phyloP scores from a whole-genome alignment of 2,113 vertebrate genomes.

The Actenoides hombroni region DNA sequence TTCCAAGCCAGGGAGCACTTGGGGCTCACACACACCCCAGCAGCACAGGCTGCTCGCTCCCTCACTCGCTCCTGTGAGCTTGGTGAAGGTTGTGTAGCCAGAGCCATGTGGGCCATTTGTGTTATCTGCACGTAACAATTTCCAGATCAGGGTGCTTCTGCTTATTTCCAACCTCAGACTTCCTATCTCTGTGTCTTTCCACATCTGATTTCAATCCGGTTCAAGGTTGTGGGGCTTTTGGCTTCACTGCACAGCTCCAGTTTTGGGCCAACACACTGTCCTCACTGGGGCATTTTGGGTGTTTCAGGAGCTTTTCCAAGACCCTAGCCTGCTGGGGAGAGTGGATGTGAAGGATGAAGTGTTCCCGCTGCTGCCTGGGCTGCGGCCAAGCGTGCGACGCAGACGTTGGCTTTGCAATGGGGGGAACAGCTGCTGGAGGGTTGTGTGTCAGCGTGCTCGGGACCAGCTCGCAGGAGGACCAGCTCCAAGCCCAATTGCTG shows the following conservation, averaged over 20 bases:
- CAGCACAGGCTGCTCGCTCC: not conserved
- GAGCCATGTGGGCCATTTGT: slow-evolving; percentile 3
- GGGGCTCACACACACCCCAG: fast-evolving
- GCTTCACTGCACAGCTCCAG: not conserved
- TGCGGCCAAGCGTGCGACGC: fast-evolving
- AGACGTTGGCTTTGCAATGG: fast-evolving
- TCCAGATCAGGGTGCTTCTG: slow-evolving; percentile 29
- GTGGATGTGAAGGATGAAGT: not conserved
- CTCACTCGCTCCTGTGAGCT: fast-evolving
- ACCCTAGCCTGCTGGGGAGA: not conserved
- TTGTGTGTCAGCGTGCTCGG: fast-evolving
- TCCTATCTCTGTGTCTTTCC: not conserved
- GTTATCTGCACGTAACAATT: not conserved
- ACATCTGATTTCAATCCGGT: slow-evolving; percentile 29
- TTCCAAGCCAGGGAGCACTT: not conserved
- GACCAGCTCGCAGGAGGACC: not conserved
- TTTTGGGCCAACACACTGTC: not conserved
- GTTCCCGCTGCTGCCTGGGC: not conserved
- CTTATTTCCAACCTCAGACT: slow-evolving; percentile 23
- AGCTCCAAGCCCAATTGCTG: fast-evolving
- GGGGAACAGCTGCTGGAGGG: not conserved
- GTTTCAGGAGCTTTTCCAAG: not conserved
- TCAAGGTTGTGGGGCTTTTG: not conserved
- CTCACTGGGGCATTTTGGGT: fast-evolving
- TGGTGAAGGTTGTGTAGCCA: fast-evolving